Evolutionary conservation across 2,888 invertebrate genomes (phyloP).

Genomic region (Embidobia sp.): DNA sequence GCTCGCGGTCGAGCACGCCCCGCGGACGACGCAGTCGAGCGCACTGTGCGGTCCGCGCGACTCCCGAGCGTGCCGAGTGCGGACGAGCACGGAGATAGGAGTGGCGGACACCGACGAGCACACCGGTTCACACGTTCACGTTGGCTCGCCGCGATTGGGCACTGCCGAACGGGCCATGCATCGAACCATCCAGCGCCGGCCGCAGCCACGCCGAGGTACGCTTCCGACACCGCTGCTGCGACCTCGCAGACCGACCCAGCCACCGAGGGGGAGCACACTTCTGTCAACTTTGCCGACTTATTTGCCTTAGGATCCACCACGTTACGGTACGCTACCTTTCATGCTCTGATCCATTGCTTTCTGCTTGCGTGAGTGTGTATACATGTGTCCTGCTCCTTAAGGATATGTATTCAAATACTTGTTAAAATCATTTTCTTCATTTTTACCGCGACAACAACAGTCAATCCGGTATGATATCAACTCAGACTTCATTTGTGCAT

Average conservation of each 20-base stretch:
- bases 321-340: too few species aligned
- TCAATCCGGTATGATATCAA: too few species aligned
- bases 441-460: too few species aligned
- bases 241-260: not conserved
- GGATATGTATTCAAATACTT: too few species aligned
- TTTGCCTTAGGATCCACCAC: too few species aligned
- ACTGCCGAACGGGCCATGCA: slow-evolving; percentile 54
- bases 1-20: slow-evolving; percentile 12
- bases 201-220: slow-evolving; percentile 4
- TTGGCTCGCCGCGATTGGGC: slow-evolving; percentile 53
- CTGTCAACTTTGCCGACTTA: too few species aligned
- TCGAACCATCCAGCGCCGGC: slow-evolving; percentile 60
- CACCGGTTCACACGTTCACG: slow-evolving; percentile 56
- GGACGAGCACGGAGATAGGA: slow-evolving; percentile 39
- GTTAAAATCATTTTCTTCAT: too few species aligned
- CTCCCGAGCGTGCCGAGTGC: not conserved
- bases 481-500: too few species aligned
- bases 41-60: not conserved
- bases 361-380: too few species aligned
- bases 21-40: too few species aligned
- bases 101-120: slow-evolving; percentile 41
- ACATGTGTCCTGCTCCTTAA: too few species aligned
- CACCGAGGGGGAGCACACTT: not conserved
- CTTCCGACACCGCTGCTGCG: not conserved
- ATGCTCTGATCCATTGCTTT: too few species aligned